A percentile compares a stretch with the other conserved stretches of the same genome.
Evolutionary conservation across 2,888 invertebrate species (phyloP).

Genomic region (Cenopis cana): DNA sequence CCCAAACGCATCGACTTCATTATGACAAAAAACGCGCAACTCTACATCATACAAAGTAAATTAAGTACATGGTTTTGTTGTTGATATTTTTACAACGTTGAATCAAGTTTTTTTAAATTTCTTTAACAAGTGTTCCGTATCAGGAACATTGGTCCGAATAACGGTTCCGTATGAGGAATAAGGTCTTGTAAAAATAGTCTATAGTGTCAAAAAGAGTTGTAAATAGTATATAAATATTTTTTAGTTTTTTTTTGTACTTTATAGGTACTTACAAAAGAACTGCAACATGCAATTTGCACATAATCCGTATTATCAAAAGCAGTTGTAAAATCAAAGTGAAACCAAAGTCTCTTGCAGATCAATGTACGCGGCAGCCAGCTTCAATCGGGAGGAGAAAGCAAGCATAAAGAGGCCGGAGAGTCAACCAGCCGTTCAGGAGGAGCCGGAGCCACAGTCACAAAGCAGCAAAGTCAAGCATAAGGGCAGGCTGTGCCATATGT

Average conservation of each 20-base stretch:
- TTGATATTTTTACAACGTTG: no score
- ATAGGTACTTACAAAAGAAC: no score
- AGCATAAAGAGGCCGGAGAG: slow-evolving; percentile 57
- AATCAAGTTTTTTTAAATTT: background rate
- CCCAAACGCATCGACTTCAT: no score
- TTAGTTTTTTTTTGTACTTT: no score
- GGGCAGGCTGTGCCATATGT: slow-evolving; percentile 78
- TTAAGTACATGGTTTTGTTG: no score
- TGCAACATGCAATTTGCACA: no score
- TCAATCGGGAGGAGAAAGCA: slow-evolving; percentile 63
- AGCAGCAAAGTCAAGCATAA: slow-evolving; percentile 68
- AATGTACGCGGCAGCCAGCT: slow-evolving; percentile 78
- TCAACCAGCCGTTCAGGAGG: slow-evolving; percentile 52
- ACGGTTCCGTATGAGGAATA: background rate
- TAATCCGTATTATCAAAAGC: slow-evolving; percentile 48
- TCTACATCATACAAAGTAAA: no score
- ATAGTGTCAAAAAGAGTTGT: background rate
- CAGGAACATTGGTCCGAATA: background rate
- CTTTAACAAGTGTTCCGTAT: slow-evolving; percentile 4
- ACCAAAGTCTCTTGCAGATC: slow-evolving; percentile 79
- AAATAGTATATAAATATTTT: no score
- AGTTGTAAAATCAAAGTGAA: slow-evolving; percentile 67
- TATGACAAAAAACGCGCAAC: no score
- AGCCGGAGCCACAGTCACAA: slow-evolving; percentile 48
- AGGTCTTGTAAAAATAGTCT: background rate